A percentile compares a stretch with the other conserved stretches of the same genome.
phyloP scores from a whole-genome alignment of 2,113 vertebrate species.

The cat (Felis catus) region F.catus_Fca126_mat1.0 CM031421.1:12595001-12595500 shows the following conservation, averaged over 20 bases:
- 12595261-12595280: background rate
- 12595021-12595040: background rate
- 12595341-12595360: background rate
- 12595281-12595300: background rate
- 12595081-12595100: too few species aligned
- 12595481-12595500: background rate
- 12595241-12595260: too few species aligned
- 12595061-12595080: too few species aligned
- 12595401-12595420: background rate
- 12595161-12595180: too few species aligned
- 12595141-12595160: too few species aligned
- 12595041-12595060: too few species aligned
- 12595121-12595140: too few species aligned
- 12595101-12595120: too few species aligned
- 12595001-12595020: background rate
- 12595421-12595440: background rate
- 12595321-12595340: background rate
- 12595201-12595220: too few species aligned
- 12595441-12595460: background rate
- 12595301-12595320: background rate
- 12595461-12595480: background rate
- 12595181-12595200: too few species aligned
- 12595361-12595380: background rate
- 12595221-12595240: too few species aligned
- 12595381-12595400: background rate